Evolutionary conservation across 2,888 invertebrate species (phyloP).

Genomic region (Lymantria dispar): DNA sequence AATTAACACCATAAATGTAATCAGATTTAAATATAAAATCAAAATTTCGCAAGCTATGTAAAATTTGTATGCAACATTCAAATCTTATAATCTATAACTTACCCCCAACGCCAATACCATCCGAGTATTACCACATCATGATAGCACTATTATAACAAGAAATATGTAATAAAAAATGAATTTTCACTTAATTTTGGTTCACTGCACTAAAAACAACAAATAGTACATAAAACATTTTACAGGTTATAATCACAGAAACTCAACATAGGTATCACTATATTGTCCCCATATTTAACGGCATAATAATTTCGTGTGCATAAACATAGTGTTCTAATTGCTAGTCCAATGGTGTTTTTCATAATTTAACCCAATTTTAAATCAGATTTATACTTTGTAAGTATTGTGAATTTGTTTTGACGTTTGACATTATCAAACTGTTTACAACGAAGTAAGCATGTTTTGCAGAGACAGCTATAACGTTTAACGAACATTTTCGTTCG

Average conservation of each 20-base stretch:
- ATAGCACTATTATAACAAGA: constrained; percentile 7
- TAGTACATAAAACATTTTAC: constrained; percentile 14
- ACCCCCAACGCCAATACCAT: constrained; percentile 15
- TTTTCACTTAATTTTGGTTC: constrained; percentile 8
- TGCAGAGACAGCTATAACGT: constrained; percentile 1
- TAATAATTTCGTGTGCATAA: neutral
- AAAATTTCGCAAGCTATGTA: constrained; percentile 2
- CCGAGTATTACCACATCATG: constrained; percentile 2
- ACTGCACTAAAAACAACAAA: constrained; percentile 11
- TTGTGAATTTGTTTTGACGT: constrained; percentile 34
- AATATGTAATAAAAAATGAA: constrained; percentile 4
- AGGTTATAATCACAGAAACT: constrained; percentile 26
- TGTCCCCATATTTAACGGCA: neutral
- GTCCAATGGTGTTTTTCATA: neutral
- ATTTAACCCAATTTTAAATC: constrained; percentile 10
- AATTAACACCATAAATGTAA: too few species aligned
- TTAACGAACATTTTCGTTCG: neutral
- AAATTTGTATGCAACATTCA: constrained; percentile 11
- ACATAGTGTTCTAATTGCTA: neutral
- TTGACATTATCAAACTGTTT: constrained; percentile 39
- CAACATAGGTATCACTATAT: neutral
- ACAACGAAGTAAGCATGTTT: constrained; percentile 24
- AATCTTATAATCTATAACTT: constrained; percentile 29
- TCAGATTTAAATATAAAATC: too few species aligned
- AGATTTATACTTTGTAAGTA: neutral